These are phyloP conservation scores for Dryobotodes eremita DNA, from an alignment of 2,888 invertebrate genomes.

Conservation along the genomic window DNA sequence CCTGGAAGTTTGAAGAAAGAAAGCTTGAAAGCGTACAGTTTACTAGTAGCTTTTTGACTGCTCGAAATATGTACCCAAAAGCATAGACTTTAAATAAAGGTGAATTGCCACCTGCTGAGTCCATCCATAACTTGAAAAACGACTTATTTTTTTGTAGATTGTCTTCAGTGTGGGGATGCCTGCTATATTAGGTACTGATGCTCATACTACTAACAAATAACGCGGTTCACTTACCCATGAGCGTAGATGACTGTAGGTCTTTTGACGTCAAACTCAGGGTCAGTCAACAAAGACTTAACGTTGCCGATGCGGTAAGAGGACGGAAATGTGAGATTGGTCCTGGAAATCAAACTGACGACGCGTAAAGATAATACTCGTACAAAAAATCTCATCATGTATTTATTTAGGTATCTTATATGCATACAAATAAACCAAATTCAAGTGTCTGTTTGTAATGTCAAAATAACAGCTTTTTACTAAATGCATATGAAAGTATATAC, in stretches of 20 bases:
- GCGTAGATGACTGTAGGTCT: conserved; percentile 82
- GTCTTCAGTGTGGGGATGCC: background rate
- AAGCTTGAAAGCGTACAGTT: background rate
- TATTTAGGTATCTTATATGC: background rate
- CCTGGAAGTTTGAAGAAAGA: conserved; percentile 64
- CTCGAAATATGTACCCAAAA: background rate
- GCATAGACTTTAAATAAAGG: background rate
- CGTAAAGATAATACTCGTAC: background rate
- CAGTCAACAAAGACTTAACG: conserved; percentile 66
- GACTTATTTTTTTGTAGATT: background rate
- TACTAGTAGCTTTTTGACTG: background rate
- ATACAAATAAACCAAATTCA: too few relatives aligned
- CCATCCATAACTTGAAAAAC: background rate
- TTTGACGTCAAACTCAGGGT: conserved; percentile 70
- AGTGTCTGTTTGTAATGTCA: too few relatives aligned
- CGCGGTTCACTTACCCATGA: conserved; percentile 77
- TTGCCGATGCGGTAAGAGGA: conserved; percentile 66
- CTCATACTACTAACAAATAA: background rate
- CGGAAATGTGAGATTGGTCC: conserved; percentile 67
- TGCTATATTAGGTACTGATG: background rate
- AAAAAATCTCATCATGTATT: background rate
- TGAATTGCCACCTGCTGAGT: background rate
- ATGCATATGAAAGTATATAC: too few relatives aligned
- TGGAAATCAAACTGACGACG: conserved; percentile 56
- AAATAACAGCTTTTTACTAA: too few relatives aligned